Base-by-base conservation (phyloP, 2,797 vertebrate species). In the Clamator glandarius region DNA sequence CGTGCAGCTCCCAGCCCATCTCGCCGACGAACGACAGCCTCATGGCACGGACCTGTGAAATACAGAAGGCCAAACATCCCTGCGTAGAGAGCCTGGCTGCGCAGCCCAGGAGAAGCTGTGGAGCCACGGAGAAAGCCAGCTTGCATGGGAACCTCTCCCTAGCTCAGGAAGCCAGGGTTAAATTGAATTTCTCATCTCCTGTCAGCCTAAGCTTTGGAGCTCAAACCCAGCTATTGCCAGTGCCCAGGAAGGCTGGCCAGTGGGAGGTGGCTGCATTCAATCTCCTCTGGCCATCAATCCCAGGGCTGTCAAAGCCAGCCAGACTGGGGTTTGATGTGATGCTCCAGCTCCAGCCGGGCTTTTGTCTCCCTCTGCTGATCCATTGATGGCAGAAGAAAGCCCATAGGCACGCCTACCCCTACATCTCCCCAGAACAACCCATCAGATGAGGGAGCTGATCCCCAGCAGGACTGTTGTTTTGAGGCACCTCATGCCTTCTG, bases 1-100 rank as follows among this genome's bases (percentile, higher is more conserved):
- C 96, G 51, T 99, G 99, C 92, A 99, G 98, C 98, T 99, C 99
- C 99, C 99, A 99, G 91, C 99, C 99, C 93, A 99, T 97, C 97
- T 99, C 99, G 0, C 99, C 99, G 1, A 99, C 99, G 1, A 99
- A 99, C 0, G 99, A 99, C 93, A 99, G 91, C 55, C 99, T 98
- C 97, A 99, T 98, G 52, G 99, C 99, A 76, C 99, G 98, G 55
- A 99, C 99, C 99, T 99, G 97, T 0, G 3, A 26, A 55, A 81
- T 2, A 46, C 48, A 52, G 42, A 15, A 62, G 58, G 39, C 2
- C 21, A 29, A 19, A 83, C 9, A 10, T 0, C 11, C 29, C 62
- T 36, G 12, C 0, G 10, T 33, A 5, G 0, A 3, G 12, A 31
- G 73, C 31, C 0, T 2, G 67, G 76, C 58, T 36, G 15, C 5